Percentiles rank a stretch among this genome's conserved stretches.
These are phyloP conservation scores for Ypsolopha sequella DNA, from an alignment of 2,888 invertebrate species.

Conservation along the genomic window DNA sequence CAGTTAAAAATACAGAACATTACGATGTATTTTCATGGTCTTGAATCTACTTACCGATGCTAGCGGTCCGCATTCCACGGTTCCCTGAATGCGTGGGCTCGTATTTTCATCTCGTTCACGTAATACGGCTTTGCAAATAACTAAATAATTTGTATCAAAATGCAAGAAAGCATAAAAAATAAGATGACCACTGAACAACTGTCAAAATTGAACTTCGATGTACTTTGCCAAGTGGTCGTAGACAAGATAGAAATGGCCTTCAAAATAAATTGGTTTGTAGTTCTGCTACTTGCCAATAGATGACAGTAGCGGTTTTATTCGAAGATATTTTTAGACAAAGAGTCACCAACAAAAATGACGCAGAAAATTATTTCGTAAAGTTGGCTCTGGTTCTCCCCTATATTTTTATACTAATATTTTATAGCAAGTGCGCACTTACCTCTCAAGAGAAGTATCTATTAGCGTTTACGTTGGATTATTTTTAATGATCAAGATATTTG, in stretches of 20 bases:
- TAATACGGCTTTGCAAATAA: constrained; percentile 67
- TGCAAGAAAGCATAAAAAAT: constrained; percentile 67
- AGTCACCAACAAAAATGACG: too few relatives aligned
- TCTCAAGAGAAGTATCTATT: too few relatives aligned
- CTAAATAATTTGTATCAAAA: constrained; percentile 70
- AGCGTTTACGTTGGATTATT: too few relatives aligned
- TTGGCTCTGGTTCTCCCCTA: too few relatives aligned
- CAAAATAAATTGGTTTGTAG: constrained; percentile 37
- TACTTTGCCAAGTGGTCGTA: constrained; percentile 55
- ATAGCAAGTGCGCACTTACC: too few relatives aligned
- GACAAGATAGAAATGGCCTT: constrained; percentile 37
- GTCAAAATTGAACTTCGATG: constrained; percentile 68
- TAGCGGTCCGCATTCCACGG: constrained; percentile 66
- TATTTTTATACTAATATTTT: too few relatives aligned
- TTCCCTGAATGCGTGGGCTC: constrained; percentile 63
- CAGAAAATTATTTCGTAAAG: too few relatives aligned
- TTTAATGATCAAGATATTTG: too few relatives aligned
- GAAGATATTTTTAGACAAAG: too few relatives aligned
- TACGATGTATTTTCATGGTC: constrained; percentile 27
- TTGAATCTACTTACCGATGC: constrained; percentile 52
- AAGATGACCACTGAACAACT: constrained; percentile 66
- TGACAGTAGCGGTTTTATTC: constrained; percentile 18
- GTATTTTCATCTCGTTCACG: constrained; percentile 70
- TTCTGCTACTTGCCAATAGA: constrained; percentile 39
- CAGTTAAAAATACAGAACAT: constrained; percentile 66